Evolutionary conservation across 2,797 vertebrate genomes (phyloP).

Genomic region (Eremophila alpestris): DNA sequence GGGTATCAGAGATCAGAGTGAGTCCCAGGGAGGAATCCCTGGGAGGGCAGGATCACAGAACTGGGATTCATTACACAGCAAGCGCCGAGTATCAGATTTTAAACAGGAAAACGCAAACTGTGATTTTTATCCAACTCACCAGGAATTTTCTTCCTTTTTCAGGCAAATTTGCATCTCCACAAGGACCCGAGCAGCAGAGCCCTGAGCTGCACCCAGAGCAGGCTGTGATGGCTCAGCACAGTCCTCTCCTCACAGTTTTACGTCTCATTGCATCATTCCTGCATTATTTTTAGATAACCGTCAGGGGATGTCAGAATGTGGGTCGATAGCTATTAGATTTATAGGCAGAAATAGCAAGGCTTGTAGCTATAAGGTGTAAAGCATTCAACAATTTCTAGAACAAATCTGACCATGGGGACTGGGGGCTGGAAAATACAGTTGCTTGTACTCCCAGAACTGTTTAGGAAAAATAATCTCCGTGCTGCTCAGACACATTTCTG

Average conservation of each 20-base stretch:
- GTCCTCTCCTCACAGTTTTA: background rate
- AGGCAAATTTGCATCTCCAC: background rate
- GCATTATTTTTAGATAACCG: slow-evolving; percentile 38
- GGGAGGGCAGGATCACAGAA: background rate
- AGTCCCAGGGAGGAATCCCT: background rate
- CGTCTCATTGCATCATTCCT: background rate
- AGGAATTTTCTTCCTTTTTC: background rate
- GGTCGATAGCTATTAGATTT: slow-evolving; percentile 54
- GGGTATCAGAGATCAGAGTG: background rate
- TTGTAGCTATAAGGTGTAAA: slow-evolving; percentile 12
- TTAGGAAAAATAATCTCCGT: background rate
- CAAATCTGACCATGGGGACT: background rate
- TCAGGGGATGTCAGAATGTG: background rate
- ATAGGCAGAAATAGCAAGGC: slow-evolving; percentile 16
- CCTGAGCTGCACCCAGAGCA: background rate
- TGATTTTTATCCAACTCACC: background rate
- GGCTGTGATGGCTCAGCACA: background rate
- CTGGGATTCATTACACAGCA: background rate
- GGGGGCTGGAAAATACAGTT: background rate
- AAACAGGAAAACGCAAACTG: background rate
- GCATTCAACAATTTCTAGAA: background rate
- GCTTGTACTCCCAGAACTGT: background rate
- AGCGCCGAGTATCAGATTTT: fast-evolving
- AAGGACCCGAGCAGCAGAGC: background rate
- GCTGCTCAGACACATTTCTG: background rate